Conservation (phyloP, 2,888 invertebrate species). For the Phyllotreta cruciferae region DNA sequence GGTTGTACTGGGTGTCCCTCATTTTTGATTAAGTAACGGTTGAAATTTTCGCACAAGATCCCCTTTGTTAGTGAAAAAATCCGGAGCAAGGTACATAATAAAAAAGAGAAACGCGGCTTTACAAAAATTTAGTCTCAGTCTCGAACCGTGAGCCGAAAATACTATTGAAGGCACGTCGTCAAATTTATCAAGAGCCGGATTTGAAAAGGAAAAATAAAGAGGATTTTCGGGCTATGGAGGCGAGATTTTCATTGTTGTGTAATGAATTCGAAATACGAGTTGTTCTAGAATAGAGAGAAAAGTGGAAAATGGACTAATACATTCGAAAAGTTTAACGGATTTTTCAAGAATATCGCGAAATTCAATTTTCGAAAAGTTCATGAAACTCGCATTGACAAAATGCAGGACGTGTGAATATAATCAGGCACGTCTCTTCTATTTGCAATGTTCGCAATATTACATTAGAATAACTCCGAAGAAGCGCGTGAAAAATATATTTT, state of each 20-base stretch:
- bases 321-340: conserved; percentile 13
- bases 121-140: conserved; percentile 21
- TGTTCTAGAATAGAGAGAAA: conserved; percentile 13
- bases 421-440: background rate
- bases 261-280: conserved; percentile 25
- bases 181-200: conserved; percentile 36
- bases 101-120: conserved; percentile 18
- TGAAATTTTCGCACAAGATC: too few relatives aligned
- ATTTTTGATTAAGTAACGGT: too few relatives aligned
- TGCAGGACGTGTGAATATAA: background rate
- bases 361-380: conserved; percentile 8
- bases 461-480: too few relatives aligned
- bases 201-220: conserved; percentile 36
- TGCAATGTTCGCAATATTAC: background rate
- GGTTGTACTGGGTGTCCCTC: too few relatives aligned
- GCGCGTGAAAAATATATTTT: too few relatives aligned
- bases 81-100: background rate
- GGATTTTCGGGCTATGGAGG: conserved; percentile 27
- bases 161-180: conserved; percentile 32
- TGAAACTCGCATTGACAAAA: background rate
- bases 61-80: too few relatives aligned
- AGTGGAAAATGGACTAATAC: conserved; percentile 10
- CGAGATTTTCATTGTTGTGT: conserved; percentile 28
- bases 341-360: background rate
- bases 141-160: conserved; percentile 24